phyloP scores from a whole-genome alignment of 2,888 invertebrate species.

The Pandemis corylana region DNA sequence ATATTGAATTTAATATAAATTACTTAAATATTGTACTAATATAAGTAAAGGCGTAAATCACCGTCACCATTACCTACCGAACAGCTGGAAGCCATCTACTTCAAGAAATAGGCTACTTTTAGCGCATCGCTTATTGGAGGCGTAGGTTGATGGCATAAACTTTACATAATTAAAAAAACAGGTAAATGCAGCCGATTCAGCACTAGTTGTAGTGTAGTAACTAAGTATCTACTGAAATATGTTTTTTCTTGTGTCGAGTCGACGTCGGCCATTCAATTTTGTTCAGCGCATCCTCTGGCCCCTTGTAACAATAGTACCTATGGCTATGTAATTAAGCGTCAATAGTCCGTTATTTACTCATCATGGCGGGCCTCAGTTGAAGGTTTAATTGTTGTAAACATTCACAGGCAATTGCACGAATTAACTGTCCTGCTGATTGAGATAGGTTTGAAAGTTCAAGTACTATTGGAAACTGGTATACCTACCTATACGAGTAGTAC shows the following conservation, averaged over 20 bases:
- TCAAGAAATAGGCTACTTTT: too few species aligned
- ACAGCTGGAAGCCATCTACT: too few species aligned
- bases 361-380: constrained; percentile 8
- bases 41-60: too few species aligned
- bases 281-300: constrained; percentile 18
- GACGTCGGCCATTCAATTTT: neutral
- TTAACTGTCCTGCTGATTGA: neutral
- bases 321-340: constrained; percentile 24
- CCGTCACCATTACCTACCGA: too few species aligned
- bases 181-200: too few species aligned
- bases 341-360: constrained; percentile 7
- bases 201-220: too few species aligned
- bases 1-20: too few species aligned
- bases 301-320: constrained; percentile 13
- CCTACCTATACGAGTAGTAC: neutral
- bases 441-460: neutral
- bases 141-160: too few species aligned
- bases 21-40: too few species aligned
- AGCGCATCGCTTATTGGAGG: too few species aligned
- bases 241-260: neutral
- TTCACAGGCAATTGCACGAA: constrained; percentile 12
- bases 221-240: too few species aligned
- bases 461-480: neutral
- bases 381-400: constrained; percentile 26
- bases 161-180: too few species aligned